phyloP scores from a whole-genome alignment of 2,888 invertebrate species.

The Eutolmus rufibarbis region DNA sequence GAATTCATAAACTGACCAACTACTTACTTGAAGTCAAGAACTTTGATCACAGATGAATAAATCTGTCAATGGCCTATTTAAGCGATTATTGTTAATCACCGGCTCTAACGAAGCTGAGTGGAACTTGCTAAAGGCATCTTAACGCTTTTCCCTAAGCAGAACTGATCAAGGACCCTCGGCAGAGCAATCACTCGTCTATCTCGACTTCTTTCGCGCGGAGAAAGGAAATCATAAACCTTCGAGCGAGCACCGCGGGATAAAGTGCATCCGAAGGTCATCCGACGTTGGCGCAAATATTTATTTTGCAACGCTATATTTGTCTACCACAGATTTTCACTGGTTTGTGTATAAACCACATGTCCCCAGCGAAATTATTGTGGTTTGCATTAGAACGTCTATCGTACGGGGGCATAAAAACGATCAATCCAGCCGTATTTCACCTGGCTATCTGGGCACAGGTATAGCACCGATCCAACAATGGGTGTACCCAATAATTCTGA shows the following conservation, averaged over 20 bases:
- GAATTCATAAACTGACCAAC: background rate
- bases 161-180: background rate
- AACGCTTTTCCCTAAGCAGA: background rate
- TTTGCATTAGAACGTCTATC: background rate
- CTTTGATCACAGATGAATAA: background rate
- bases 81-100: background rate
- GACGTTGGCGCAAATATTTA: background rate
- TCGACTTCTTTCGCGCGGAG: background rate
- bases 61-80: background rate
- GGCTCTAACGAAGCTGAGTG: background rate
- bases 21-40: background rate
- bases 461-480: constrained; percentile 11
- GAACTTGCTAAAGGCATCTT: background rate
- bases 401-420: background rate
- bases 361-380: background rate
- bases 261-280: background rate
- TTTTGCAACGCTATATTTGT: background rate
- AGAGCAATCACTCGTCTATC: background rate
- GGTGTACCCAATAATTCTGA: constrained; percentile 36
- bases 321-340: background rate
- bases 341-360: background rate
- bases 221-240: background rate
- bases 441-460: background rate
- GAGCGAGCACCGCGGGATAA: background rate
- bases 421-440: background rate